A percentile compares a stretch with the other conserved stretches of the same genome.
These are phyloP conservation scores for Loris lydekkerianus DNA, from an alignment of 2,797 vertebrate species.

Conservation along the genomic window DNA sequence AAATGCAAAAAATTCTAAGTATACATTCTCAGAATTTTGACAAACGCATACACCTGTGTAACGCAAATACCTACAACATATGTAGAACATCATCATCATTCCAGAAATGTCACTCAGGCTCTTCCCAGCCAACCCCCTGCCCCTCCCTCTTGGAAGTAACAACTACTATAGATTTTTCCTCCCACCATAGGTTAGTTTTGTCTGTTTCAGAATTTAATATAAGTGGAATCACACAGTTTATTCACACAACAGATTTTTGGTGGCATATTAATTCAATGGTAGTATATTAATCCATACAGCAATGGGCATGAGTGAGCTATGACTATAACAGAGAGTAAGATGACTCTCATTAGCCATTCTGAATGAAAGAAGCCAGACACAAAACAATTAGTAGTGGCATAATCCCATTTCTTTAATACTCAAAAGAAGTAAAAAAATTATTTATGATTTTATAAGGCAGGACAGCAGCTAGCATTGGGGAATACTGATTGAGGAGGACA, in stretches of 20 bases:
- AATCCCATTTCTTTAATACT: neutral
- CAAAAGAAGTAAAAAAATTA: neutral
- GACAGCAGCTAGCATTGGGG: neutral
- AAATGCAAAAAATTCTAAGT: neutral
- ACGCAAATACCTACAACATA: neutral
- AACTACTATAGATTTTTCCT: neutral
- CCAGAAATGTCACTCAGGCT: neutral
- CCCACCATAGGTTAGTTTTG: neutral
- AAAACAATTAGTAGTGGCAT: neutral
- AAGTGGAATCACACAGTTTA: neutral
- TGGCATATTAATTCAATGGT: neutral
- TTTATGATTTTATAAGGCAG: neutral
- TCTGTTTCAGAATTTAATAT: neutral
- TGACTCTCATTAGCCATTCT: neutral
- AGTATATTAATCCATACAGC: neutral
- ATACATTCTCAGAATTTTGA: neutral
- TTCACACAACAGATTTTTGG: neutral
- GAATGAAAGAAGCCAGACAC: neutral
- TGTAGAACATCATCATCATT: neutral
- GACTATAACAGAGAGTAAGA: neutral
- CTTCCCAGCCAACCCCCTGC: neutral
- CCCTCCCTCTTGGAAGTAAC: neutral
- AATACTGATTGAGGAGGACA: neutral
- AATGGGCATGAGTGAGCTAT: neutral
- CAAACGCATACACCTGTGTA: neutral